Evolutionary conservation across 2,113 vertebrate species (phyloP).

Genomic region (Mellivora capensis): DNA sequence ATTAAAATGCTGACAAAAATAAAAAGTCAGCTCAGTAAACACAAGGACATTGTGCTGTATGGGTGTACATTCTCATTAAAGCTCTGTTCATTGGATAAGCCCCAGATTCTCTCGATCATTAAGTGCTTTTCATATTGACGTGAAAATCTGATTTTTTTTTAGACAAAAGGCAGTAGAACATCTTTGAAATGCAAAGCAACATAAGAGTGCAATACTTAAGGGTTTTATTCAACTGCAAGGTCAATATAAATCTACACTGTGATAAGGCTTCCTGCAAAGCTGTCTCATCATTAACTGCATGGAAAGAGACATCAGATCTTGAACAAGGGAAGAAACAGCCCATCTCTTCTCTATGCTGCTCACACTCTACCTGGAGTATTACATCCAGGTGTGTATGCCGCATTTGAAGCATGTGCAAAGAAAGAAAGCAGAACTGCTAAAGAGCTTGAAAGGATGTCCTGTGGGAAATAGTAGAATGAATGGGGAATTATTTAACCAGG

Average conservation of each 20-base stretch:
- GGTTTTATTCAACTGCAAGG: not conserved
- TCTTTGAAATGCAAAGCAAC: conserved; percentile 62
- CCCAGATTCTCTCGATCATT: not conserved
- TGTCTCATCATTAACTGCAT: not conserved
- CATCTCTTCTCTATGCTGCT: not conserved
- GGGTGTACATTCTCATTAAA: not conserved
- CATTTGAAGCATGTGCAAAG: not conserved
- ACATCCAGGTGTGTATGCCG: not conserved
- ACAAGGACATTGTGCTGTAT: not conserved
- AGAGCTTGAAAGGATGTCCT: not conserved
- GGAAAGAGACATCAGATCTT: not conserved
- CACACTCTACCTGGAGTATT: not conserved
- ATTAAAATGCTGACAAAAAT: not conserved
- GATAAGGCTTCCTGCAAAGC: not conserved
- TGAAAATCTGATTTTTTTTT: conserved; percentile 9
- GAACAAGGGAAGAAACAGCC: not conserved
- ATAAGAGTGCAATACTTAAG: not conserved
- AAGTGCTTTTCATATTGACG: not conserved
- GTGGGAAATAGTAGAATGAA: not conserved
- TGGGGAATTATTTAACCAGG: not conserved
- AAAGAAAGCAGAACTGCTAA: not conserved
- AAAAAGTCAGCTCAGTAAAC: not conserved
- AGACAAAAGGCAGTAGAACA: not conserved
- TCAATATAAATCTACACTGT: not conserved
- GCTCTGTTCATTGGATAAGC: not conserved